Evolutionary conservation across 2,797 vertebrate genomes (phyloP), one percentile per base, ranked within the genome.

Genomic region (Sebastes nivosus): DNA sequence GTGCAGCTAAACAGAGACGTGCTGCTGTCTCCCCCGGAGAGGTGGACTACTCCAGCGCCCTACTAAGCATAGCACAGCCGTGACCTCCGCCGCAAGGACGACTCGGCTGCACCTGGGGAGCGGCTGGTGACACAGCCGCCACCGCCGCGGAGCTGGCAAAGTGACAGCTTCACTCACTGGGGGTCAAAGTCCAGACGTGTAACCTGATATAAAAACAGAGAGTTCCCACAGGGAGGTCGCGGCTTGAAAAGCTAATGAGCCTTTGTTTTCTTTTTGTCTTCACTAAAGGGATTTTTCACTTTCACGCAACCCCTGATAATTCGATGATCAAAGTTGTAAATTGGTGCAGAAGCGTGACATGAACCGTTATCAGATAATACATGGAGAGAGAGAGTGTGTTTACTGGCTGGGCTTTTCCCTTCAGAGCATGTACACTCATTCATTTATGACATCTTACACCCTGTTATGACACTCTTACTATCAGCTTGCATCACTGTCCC

Each of bases 401-500:
- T 34, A 12, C 58, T 18, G 27, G 22, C 42, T 42, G 25, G 24
- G 52, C 11, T 22, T 46, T 67, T 66, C 70, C 38, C 14, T 24
- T 10, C 10, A 9, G 38, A 60, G 13, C 29, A 7, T 46, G 6
- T 20, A 30, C 6, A 36, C 30, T 58, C 18, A 12, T 46, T 82
- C 12, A 68, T 64, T 30, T 64, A 22, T 70, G 25, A 64, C 64
- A 58, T 36, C 66, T 77, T 71, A 77, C 67, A 67, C n/a, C 6
- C 9, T 4, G 10, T 59, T 76, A 46, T 83, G 65, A 83, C 55
- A 34, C 25, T 86, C 69, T 84, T 80, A 83, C 79, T 52, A 79
- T 80, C 29, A 16, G 68, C 73, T 89, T 91, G 83, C 88, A 75
- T 89, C 89, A 88, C 67, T 80, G 81, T 70, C 34, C 42, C 25